Conservation (phyloP, 1,140 invertebrate species). For the Ylistrum balloti region DNA sequence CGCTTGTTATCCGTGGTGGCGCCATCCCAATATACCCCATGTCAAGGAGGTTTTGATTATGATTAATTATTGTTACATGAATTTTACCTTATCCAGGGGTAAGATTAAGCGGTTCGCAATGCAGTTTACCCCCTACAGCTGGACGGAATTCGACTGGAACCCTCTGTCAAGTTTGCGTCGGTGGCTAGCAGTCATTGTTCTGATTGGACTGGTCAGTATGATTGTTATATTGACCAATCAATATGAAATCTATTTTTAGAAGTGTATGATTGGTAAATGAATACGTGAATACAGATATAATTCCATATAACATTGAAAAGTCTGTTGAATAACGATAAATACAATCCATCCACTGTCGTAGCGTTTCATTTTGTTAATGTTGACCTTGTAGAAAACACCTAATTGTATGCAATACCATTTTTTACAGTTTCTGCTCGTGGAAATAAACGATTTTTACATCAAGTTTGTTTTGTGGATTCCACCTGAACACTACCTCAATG, state of each 20-base stretch:
- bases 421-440: slow-evolving; percentile 85
- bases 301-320: no score
- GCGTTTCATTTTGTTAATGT: not conserved
- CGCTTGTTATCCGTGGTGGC: no score
- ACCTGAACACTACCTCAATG: slow-evolving; percentile 85
- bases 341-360: not conserved
- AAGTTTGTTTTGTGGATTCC: slow-evolving; percentile 87
- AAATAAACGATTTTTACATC: slow-evolving; percentile 87
- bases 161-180: slow-evolving; percentile 84
- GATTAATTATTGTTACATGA: no score
- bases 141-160: slow-evolving; percentile 87
- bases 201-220: slow-evolving; percentile 83
- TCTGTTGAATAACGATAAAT: no score
- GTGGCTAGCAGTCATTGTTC: slow-evolving; percentile 85
- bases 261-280: no score
- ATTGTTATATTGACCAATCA: not conserved
- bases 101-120: slow-evolving; percentile 85
- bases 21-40: no score
- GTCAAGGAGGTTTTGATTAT: no score
- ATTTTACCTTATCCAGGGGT: slow-evolving; percentile 77
- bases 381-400: not conserved
- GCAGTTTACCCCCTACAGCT: slow-evolving; percentile 86
- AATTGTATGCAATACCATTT: slow-evolving; percentile 43
- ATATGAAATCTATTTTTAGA: no score
- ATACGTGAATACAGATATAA: no score